phyloP scores from a whole-genome alignment of 1,140 invertebrate species.

The Hormaphis cornu region DNA sequence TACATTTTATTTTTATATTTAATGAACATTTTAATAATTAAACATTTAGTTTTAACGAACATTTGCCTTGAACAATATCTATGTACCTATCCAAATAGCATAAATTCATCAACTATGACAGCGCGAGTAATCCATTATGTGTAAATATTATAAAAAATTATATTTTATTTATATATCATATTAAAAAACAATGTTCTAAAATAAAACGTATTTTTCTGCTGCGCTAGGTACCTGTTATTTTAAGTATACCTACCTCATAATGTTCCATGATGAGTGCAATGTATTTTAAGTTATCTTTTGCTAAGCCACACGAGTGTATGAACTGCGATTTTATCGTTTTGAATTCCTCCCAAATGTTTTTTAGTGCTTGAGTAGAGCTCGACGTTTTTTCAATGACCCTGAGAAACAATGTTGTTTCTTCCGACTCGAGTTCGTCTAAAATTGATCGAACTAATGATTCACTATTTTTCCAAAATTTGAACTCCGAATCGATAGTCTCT shows the following conservation, averaged over 20 bases:
- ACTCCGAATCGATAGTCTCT: neutral
- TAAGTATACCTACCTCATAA: conserved; percentile 12
- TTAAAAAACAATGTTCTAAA: too few species aligned
- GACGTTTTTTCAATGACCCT: neutral
- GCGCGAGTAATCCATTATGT: too few species aligned
- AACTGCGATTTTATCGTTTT: neutral
- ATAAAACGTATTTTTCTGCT: too few species aligned
- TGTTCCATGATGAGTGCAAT: conserved; percentile 17
- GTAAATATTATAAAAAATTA: too few species aligned
- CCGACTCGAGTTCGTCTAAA: neutral
- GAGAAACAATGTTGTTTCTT: neutral
- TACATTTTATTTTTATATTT: too few species aligned
- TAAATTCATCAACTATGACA: too few species aligned
- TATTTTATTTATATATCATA: too few species aligned
- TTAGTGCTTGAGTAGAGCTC: neutral
- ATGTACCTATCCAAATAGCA: too few species aligned
- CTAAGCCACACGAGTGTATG: neutral
- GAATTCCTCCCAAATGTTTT: conserved; percentile 5
- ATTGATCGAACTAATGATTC: conserved; percentile 1
- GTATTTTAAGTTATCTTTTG: conserved; percentile 23
- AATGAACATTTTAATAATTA: too few species aligned
- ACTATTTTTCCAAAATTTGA: neutral
- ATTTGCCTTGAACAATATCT: too few species aligned
- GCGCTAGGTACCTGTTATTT: too few species aligned
- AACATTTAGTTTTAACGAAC: too few species aligned